Base-by-base conservation (phyloP, 2,888 invertebrate genomes). In the Epistrophella euchroma region DNA sequence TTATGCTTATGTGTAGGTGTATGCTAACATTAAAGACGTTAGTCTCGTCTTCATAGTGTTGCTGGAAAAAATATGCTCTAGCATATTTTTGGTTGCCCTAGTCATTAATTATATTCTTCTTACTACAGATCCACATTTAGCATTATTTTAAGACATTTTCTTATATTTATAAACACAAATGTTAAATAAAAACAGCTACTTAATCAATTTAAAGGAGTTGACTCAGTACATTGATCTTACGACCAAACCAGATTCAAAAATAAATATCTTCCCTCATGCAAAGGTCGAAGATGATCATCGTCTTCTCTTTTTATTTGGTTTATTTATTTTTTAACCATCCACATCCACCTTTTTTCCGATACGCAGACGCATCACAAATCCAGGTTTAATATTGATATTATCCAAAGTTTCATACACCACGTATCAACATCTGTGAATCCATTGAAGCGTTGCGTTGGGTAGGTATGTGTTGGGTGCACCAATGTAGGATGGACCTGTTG, bases 401-500 rank as follows among this genome's bases (percentile, higher is more conserved):
- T 47, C 55, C 28, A 66, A 35, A 15, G 55, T 25, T 28, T 68
- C 50, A 35, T 71, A 76, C 55, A 28, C 66, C 72, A 22, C 19
- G 84, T 35, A 64, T 28, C 74, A 71, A 70, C 72, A 76, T 81
- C 64, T 79, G 52, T 50, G 37, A 43, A 50, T 55, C 13, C 45
- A 22, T 28, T 50, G 74, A 81, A 68, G 64, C 75, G 75, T 80
- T 45, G 64, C 75, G 75, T 80, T 45, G 10, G 45, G 43, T 43
- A 43, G 43, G 45, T 78, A 81, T 77, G 75, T 84, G 70, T 77
- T 76, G 62, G 88, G 81, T 86, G 87, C 79, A 25, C 62, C 75
- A 79, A 71, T 76, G 78, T 78, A 84, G 87, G 87, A 88, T 88
- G 86, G 79, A 88, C 85, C 83, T 81, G 84, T 79, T 83, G 82